These are phyloP conservation scores for Notarius quadriscutis DNA, from an alignment of 2,113 vertebrate species.

Conservation along the genomic window DNA sequence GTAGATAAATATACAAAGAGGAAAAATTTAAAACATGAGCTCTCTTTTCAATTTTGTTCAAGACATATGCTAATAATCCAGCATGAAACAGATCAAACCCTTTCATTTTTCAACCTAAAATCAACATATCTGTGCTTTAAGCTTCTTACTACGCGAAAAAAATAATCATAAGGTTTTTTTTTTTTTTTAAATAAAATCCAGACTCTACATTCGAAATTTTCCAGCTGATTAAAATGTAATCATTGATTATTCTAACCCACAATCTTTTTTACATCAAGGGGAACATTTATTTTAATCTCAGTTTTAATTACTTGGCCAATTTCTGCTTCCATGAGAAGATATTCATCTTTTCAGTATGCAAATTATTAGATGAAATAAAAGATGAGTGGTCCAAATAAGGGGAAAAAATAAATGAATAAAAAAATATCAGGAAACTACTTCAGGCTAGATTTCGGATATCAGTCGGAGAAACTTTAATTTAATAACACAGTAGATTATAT, in stretches of 20 bases:
- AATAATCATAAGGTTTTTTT: constrained; percentile 68
- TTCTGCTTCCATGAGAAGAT: constrained; percentile 70
- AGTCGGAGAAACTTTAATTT: constrained; percentile 56
- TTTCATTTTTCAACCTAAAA: constrained; percentile 71
- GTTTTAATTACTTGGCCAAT: constrained; percentile 77
- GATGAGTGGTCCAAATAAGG: constrained; percentile 32
- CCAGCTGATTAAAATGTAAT: constrained; percentile 79
- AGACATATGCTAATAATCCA: constrained; percentile 56
- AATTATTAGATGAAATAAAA: constrained; percentile 60
- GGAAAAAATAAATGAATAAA: constrained; percentile 11
- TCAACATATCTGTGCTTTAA: constrained; percentile 75
- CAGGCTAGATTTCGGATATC: constrained; percentile 31
- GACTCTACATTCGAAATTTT: constrained; percentile 76
- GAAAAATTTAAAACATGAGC: constrained; percentile 31
- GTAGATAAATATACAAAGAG: constrained; percentile 36
- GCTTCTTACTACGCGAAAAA: constrained; percentile 78
- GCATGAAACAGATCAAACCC: constrained; percentile 67
- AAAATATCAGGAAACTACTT: constrained; percentile 2
- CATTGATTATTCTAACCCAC: constrained; percentile 75
- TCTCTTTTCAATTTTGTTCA: constrained; percentile 29
- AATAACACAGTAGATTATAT: constrained; percentile 60
- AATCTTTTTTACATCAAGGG: constrained; percentile 77
- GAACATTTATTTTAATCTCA: constrained; percentile 73
- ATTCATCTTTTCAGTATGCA: constrained; percentile 75
- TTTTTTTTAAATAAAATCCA: constrained; percentile 74